Base-by-base conservation (phyloP, 2,888 invertebrate species). In the Kuschelorhynchus macadamiae region DNA sequence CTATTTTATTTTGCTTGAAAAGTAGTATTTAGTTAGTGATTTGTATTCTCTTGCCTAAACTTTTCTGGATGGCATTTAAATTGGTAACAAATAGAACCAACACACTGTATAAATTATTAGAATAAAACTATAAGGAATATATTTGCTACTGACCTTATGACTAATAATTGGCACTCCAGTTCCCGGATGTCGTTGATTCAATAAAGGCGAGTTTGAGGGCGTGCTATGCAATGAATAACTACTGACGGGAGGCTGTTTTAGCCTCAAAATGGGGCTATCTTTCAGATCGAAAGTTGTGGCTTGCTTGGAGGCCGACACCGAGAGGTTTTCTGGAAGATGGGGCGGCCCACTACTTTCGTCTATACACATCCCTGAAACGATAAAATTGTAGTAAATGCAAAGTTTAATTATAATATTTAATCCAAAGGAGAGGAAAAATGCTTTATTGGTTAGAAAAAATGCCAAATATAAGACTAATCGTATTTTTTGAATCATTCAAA, bases 191-290 rank as follows among this genome's bases (percentile, higher is more conserved):
- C 90, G 85, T 57, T 91, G 86, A 32, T 88, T 88, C 72, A 91
- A 83, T 70, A 90, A 83, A 12, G 93, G 93, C 32, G 93, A 93
- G 77, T 89, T 89, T 76, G 85, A 87, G 2, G 88, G 88, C 8
- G 88, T 88, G 12, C 90, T 90, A 81, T 88, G 90, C 11, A 88
- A 80, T 1, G 88, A 89, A 78, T 87, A 88, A 70, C 85, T 86
- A 53, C 90, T 89, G 57, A 91, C 80, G 55, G 86, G 85, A 0
- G 84, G 85, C 72, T 80, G 81, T 66, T 84, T 83, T 68, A 83
- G 80, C 74, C 88, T 76, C 85, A 88, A 46, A 81, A 82, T 76
- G 11, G 88, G 81, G 84, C 83, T 84, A 84, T 88, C 81, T 72
- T 83, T 83, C 9, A 79, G 73, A 63, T 82, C 79, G 33, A 74